Percentiles rank a stretch among this genome's conserved stretches.
Evolutionary conservation across 2,888 invertebrate species (phyloP).

Genomic region (Julus scanicus): DNA sequence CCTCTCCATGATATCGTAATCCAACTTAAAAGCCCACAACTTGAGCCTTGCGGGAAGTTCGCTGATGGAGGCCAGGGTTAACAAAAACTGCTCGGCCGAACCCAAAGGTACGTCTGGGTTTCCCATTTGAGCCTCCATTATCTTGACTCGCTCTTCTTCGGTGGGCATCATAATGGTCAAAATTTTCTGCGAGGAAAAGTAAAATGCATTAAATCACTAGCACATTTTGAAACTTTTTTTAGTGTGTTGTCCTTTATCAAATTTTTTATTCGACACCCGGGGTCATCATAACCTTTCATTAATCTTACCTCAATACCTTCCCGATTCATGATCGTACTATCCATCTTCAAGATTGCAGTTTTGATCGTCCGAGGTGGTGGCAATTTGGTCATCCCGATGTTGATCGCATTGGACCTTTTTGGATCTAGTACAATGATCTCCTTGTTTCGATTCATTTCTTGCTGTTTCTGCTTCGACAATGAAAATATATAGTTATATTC

Average conservation of each 20-base stretch:
- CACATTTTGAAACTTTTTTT: too few relatives aligned
- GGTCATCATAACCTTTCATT: too few relatives aligned
- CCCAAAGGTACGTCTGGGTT: constrained; percentile 92
- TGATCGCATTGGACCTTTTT: constrained; percentile 98
- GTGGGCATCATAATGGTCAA: constrained; percentile 95
- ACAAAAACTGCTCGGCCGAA: constrained; percentile 97
- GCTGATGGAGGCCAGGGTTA: constrained; percentile 94
- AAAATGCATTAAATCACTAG: constrained; percentile 26
- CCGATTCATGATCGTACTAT: constrained; percentile 95
- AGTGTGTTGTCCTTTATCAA: background rate
- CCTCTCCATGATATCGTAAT: constrained; percentile 95
- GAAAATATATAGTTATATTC: background rate
- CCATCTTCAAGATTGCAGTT: constrained; percentile 99
- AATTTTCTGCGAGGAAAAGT: constrained; percentile 78
- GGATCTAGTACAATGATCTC: constrained; percentile 95
- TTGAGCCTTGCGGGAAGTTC: constrained; percentile 92
- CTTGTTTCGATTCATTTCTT: constrained; percentile 85
- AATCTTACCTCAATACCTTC: constrained; percentile 88
- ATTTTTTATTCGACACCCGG: too few relatives aligned
- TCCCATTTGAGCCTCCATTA: constrained; percentile 93
- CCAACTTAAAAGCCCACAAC: constrained; percentile 98
- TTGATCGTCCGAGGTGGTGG: constrained; percentile 98
- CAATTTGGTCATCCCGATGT: constrained; percentile 98
- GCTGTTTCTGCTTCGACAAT: constrained; percentile 75
- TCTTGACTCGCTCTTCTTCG: constrained; percentile 95